Base-by-base conservation (phyloP, 2,888 invertebrate genomes). In the Protodeltote pygarga region DNA sequence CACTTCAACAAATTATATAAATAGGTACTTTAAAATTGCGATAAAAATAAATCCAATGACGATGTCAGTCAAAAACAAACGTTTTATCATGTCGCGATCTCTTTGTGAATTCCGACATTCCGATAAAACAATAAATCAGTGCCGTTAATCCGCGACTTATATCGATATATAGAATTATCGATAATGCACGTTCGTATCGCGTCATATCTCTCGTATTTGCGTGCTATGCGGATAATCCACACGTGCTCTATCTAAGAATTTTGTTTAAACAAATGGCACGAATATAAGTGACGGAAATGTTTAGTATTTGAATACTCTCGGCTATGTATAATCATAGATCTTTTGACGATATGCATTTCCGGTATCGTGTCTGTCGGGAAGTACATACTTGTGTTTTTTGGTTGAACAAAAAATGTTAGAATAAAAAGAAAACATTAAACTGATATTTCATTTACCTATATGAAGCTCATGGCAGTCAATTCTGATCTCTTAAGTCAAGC, bases 81-180 rank as follows among this genome's bases (percentile, higher is more conserved):
- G 40, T 28, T 11, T 38, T 52, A 69, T 62, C 63, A 46, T 31
- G 34, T 49, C 41, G 40, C 63, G 46, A 67, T 65, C 48, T 70
- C 62, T 67, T 64, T 65, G 50, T 71, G 64, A 65, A 67, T 76
- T 76, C 85, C 85, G 86, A 75, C 83, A 68, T 58, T 40, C 64
- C 75, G 86, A 85, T 87, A 83, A 73, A 77, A 79, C 65, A 57
- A 80, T 79, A 87, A 90, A 90, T 89, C 89, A 86, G 81, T 79
- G 81, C 62, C 65, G 69, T 85, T n/a, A 85, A 86, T 85, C 81
- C 80, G 58, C 70, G 64, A 74, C 73, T 75, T 59, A 75, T 57
- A 57, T 54, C 70, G 83, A 85, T 87, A 89, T 71, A 65, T 77
- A 75, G 77, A 77, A 83, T 79, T 66, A 64, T 55, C 74, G 66